A percentile compares a stretch with the other conserved stretches of the same genome.
Conservation (phyloP, 1,140 invertebrate genomes). For the Scaptomyza graminum region DNA sequence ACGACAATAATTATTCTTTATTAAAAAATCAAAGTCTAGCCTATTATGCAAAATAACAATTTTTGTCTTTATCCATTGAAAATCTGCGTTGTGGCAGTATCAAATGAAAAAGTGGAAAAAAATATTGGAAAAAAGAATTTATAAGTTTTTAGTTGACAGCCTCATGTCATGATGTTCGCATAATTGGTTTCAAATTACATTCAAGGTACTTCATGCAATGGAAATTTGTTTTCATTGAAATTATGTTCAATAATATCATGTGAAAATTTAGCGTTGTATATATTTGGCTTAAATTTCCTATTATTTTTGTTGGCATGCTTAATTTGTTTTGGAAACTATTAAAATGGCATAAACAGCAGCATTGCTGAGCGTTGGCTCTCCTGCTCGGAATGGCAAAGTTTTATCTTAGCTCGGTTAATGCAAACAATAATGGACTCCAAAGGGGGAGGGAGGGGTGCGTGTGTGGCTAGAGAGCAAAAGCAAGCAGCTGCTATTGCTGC, state of each 20-base stretch:
- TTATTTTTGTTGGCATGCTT: conserved; percentile 53
- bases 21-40: too few relatives aligned
- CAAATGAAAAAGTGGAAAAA: background rate
- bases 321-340: conserved; percentile 80
- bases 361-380: conserved; percentile 33
- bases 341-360: conserved; percentile 77
- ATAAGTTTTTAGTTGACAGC: background rate
- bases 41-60: too few relatives aligned
- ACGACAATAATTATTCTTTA: too few relatives aligned
- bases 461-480: background rate
- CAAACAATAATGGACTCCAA: conserved; percentile 1
- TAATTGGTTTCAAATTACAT: background rate
- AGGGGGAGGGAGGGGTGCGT: background rate
- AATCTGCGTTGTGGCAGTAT: background rate
- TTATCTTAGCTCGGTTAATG: conserved; percentile 57
- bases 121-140: background rate
- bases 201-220: background rate
- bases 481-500: conserved; percentile 37
- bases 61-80: too few relatives aligned
- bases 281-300: background rate
- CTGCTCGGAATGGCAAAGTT: conserved; percentile 53
- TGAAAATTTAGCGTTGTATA: background rate
- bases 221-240: background rate
- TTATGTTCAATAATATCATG: conserved; percentile 1
- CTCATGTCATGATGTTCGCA: background rate